These are phyloP conservation scores for Pollenia angustigena DNA, from an alignment of 2,888 invertebrate genomes.

Conservation along the genomic window DNA sequence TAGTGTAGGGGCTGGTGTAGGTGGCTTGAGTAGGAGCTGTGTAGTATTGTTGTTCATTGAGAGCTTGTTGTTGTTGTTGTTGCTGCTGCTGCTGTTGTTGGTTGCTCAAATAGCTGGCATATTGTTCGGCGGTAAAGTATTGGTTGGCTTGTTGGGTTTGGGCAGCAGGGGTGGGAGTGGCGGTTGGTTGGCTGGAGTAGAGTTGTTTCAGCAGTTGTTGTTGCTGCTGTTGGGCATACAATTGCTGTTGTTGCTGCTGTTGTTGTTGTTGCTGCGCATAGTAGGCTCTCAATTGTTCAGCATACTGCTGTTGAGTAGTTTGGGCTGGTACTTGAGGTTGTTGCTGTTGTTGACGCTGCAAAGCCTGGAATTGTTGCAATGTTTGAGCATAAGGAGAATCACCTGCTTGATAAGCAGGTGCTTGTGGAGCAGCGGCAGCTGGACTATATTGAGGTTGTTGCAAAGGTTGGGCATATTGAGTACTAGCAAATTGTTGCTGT, in stretches of 20 bases:
- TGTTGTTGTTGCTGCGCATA: constrained; percentile 78
- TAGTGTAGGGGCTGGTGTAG: constrained; percentile 29
- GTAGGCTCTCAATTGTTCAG: constrained; percentile 79
- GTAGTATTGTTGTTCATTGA: constrained; percentile 74
- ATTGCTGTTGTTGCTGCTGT: constrained; percentile 78
- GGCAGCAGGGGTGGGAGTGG: constrained; percentile 62
- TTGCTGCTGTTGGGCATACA: constrained; percentile 75
- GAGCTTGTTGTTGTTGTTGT: constrained; percentile 77
- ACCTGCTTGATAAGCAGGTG: constrained; percentile 55
- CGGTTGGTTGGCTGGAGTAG: constrained; percentile 75
- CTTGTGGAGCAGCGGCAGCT: constrained; percentile 25
- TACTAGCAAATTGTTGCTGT: constrained; percentile 63
- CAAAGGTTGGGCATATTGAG: constrained; percentile 65
- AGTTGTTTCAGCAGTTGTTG: constrained; percentile 78
- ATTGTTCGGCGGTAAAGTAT: constrained; percentile 82
- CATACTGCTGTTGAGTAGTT: constrained; percentile 71
- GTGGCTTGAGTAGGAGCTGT: constrained; percentile 56
- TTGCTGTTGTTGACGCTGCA: constrained; percentile 75
- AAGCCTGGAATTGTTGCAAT: constrained; percentile 73
- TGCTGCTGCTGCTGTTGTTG: constrained; percentile 76
- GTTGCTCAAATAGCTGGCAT: constrained; percentile 79
- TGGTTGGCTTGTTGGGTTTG: constrained; percentile 74
- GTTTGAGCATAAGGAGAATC: constrained; percentile 72
- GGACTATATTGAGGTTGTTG: constrained; percentile 74
- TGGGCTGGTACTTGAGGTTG: constrained; percentile 77